Evolutionary conservation across 2,888 invertebrate species (phyloP).

Genomic region (Antitype chi): DNA sequence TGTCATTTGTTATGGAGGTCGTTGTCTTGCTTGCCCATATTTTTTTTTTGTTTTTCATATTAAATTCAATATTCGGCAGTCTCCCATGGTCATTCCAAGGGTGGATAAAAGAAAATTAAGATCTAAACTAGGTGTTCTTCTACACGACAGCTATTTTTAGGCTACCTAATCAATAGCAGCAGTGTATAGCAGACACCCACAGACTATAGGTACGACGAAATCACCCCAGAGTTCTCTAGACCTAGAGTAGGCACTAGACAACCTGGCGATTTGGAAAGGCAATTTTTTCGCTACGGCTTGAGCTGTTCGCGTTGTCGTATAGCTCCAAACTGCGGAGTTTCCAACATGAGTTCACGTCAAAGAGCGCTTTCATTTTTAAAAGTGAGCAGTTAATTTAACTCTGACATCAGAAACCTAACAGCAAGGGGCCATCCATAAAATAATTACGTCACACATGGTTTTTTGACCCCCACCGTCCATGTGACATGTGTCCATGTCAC

Average conservation of each 20-base stretch:
- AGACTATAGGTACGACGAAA: no score
- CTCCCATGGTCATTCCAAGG: not conserved
- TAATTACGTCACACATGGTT: no score
- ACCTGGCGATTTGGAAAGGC: not conserved
- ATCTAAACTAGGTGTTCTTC: no score
- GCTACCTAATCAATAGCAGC: no score
- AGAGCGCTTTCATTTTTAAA: not conserved
- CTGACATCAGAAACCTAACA: no score
- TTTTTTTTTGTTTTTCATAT: no score
- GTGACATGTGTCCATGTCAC: no score
- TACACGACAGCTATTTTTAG: not conserved
- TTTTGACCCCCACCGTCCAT: no score
- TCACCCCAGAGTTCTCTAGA: no score
- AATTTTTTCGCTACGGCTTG: not conserved
- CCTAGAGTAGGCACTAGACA: not conserved
- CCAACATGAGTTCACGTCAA: not conserved
- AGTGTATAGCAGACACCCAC: not conserved
- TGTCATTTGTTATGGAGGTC: not conserved
- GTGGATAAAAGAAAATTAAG: not conserved
- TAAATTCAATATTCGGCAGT: slow-evolving; percentile 3
- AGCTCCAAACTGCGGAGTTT: not conserved
- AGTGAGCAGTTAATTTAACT: no score
- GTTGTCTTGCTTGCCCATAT: not conserved
- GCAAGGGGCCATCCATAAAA: no score
- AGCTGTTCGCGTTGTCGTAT: not conserved